Evolutionary conservation across 1,140 invertebrate species (phyloP).

Genomic region (Brachystomella parvula): DNA sequence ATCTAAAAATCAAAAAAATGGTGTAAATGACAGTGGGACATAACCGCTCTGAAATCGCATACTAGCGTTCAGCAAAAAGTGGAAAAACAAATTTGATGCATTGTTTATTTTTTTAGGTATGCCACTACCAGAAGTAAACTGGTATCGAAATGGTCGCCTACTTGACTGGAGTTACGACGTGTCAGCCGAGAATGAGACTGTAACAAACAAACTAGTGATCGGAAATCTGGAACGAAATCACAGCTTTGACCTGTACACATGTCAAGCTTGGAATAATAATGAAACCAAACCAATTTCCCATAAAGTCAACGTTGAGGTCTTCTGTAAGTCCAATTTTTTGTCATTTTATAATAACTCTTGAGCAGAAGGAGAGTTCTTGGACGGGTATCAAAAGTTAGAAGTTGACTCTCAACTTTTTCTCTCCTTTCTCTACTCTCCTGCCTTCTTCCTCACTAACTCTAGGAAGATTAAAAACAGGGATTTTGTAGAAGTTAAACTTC

Average conservation of each 20-base stretch:
- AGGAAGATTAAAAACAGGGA: not conserved
- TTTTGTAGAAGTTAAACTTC: not conserved
- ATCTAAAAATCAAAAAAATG: too few species aligned
- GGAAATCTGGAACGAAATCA: constrained; percentile 26
- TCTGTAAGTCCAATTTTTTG: constrained; percentile 24
- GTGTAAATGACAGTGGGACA: too few species aligned
- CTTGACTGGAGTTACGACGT: constrained; percentile 28
- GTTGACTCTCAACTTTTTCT: not conserved
- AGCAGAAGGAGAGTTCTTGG: not conserved
- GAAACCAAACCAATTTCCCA: constrained; percentile 32
- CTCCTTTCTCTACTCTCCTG: not conserved
- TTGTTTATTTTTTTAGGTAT: constrained; percentile 24
- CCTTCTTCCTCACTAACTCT: not conserved
- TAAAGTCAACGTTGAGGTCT: constrained; percentile 34
- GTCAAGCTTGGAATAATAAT: constrained; percentile 37
- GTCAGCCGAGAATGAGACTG: constrained; percentile 22
- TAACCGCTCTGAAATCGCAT: too few species aligned
- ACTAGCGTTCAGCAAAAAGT: too few species aligned
- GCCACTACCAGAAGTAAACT: constrained; percentile 27
- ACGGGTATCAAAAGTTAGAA: too few species aligned
- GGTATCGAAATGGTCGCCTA: constrained; percentile 28
- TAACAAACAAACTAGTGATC: constrained; percentile 32
- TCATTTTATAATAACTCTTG: not conserved
- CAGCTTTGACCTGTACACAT: constrained; percentile 31
- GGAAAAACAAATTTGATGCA: not conserved